These are phyloP conservation scores for Drosophila meridionalis DNA, from an alignment of 2,888 invertebrate species.

Conservation along the genomic window DNA sequence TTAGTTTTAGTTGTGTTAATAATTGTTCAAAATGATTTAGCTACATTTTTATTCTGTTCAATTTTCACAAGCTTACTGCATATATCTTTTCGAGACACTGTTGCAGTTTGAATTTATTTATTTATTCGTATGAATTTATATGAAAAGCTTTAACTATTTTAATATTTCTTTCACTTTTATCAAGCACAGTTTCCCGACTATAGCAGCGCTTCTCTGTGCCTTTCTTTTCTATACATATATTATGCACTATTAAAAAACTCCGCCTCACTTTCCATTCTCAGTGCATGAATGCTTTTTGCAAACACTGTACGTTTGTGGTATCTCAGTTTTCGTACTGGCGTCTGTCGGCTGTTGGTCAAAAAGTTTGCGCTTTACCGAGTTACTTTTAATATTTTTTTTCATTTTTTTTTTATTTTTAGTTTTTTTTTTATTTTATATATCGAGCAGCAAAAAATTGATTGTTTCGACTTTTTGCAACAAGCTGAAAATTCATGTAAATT, in stretches of 20 bases:
- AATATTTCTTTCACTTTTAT: neutral
- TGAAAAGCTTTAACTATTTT: neutral
- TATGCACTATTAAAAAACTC: too few species aligned
- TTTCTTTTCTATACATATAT: neutral
- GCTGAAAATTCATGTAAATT: slow-evolving; percentile 79
- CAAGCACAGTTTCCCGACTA: too few species aligned
- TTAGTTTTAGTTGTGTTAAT: too few species aligned
- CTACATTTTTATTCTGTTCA: too few species aligned
- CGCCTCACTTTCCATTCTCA: neutral
- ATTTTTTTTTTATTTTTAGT: slow-evolving; percentile 6
- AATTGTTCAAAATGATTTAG: too few species aligned
- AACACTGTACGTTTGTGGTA: slow-evolving; percentile 20
- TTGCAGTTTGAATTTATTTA: neutral
- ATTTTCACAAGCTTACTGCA: too few species aligned
- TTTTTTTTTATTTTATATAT: slow-evolving; percentile 21
- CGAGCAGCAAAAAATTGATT: slow-evolving; percentile 61
- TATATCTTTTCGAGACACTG: too few species aligned
- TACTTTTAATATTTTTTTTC: slow-evolving; percentile 4
- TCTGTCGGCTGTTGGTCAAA: slow-evolving; percentile 67
- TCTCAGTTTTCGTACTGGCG: slow-evolving; percentile 53
- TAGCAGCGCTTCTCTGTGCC: too few species aligned
- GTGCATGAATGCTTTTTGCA: slow-evolving; percentile 1
- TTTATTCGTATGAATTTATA: neutral
- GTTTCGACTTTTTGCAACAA: slow-evolving; percentile 70
- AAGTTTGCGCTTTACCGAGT: slow-evolving; percentile 25